Evolutionary conservation across 2,113 vertebrate genomes (phyloP), one percentile per base, ranked within the genome.

Genomic region (Chloroceryle aenea): DNA sequence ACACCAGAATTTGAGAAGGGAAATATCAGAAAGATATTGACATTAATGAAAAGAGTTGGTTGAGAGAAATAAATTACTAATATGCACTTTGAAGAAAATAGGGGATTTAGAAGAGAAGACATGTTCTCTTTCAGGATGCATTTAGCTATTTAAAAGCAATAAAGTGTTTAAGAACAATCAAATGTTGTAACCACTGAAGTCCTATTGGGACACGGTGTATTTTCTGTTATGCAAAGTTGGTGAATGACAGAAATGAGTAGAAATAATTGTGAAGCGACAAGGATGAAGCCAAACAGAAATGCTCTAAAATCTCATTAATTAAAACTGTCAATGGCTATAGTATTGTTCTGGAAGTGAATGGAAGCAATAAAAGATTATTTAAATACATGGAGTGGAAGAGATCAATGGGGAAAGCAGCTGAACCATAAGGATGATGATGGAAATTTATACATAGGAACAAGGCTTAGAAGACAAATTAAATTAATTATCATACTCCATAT

Each of bases 241-340:
- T 68, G 56, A 91, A 56, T 53, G 18, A 92, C 47, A 80, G 72
- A 72, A 83, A 15, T 34, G 10, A 30, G 9, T 53, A 73, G 9
- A 56, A 4, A 53, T 27, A 80, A 82, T 85, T 91, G 73, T 69
- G 74, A 86, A 71, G 19, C 90, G 27, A 74, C 29, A 75, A 58
- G 6, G 23, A 80, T 62, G 48, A 80, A 95, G 9, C 23, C 32
- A 92, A 89, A 77, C 34, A 95, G 30, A 86, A 93, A 90, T 38
- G 6, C 17, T 84, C 45, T 85, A 85, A 97, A 95, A 91, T 81
- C 76, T 91, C 52, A 92, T 87, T 80, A 96, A 2, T 2, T 87
- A 89, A 90, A 94, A 85, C 43, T 95, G 52, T 36, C 85, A 93
- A 48, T 40, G 42, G 90, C 45, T 52, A 68, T 14, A 78, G 7